A percentile compares a stretch with the other conserved stretches of the same genome.
phyloP scores from a whole-genome alignment of 2,888 invertebrate species.

The Labia minor region DNA sequence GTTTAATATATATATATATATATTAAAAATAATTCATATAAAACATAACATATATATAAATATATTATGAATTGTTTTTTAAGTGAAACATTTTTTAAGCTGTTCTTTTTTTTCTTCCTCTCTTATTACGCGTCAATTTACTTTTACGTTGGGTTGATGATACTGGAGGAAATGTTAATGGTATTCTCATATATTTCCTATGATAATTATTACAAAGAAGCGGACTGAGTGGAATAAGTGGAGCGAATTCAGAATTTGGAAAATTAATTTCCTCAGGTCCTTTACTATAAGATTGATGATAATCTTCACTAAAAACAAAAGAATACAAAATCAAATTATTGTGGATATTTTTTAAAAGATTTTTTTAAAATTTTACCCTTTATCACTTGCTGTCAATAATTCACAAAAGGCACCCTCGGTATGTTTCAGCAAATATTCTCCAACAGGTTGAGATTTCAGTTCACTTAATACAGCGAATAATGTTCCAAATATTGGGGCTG shows the following conservation, averaged over 20 bases:
- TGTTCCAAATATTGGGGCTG: neutral
- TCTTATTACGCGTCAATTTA: neutral
- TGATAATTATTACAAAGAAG: neutral
- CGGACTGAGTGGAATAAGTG: neutral
- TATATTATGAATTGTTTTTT: too few species aligned
- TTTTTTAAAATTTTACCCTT: neutral
- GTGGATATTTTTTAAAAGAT: neutral
- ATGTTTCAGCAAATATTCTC: neutral
- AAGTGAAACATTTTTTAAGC: neutral
- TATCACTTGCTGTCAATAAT: neutral
- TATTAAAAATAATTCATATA: too few species aligned
- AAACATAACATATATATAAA: too few species aligned
- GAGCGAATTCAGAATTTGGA: neutral
- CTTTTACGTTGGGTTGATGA: neutral
- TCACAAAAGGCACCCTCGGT: neutral
- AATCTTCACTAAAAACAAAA: neutral
- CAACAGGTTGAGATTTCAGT: neutral
- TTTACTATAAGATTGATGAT: neutral
- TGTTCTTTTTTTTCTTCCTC: neutral
- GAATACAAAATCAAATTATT: neutral
- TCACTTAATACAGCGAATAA: neutral
- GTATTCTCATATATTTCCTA: neutral
- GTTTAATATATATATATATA: too few species aligned
- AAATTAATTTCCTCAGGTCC: neutral
- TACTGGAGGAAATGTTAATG: neutral